phyloP scores from a whole-genome alignment of 2,888 invertebrate species.

The Clanis bilineata region DNA sequence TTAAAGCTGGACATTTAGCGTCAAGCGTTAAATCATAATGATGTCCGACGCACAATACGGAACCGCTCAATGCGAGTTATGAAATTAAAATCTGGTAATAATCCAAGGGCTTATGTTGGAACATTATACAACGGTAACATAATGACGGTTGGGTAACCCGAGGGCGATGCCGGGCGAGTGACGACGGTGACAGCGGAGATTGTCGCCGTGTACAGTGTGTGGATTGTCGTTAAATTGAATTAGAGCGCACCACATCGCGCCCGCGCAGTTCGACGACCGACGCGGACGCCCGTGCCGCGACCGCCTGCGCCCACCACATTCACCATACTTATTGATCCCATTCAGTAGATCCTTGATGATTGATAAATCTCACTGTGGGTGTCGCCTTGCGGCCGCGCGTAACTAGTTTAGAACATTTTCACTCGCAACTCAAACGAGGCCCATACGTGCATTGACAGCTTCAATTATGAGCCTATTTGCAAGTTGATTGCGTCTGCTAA shows the following conservation, averaged over 20 bases:
- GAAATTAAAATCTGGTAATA: conserved; percentile 48
- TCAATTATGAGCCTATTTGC: background rate
- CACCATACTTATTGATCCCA: conserved; percentile 71
- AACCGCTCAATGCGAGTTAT: conserved; percentile 40
- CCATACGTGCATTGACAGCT: background rate
- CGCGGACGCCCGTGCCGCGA: conserved; percentile 35
- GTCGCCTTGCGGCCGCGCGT: conserved; percentile 42
- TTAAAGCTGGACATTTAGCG: conserved; percentile 34
- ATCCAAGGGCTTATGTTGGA: conserved; percentile 26
- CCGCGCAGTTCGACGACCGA: conserved; percentile 81
- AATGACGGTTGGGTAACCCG: conserved; percentile 52
- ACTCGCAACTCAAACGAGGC: conserved; percentile 19
- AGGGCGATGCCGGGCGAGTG: too few relatives aligned
- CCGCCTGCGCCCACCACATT: conserved; percentile 64
- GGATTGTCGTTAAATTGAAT: conserved; percentile 77
- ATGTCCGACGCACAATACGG: conserved; percentile 39
- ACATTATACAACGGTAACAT: conserved; percentile 45
- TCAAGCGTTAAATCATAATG: conserved; percentile 48
- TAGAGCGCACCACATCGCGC: conserved; percentile 75
- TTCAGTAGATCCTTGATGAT: conserved; percentile 76
- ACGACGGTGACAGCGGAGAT: conserved; percentile 49
- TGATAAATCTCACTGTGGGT: conserved; percentile 69
- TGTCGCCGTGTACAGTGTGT: conserved; percentile 59
- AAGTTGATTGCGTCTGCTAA: background rate
- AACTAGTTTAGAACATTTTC: conserved; percentile 27